Conservation (phyloP, 2,888 invertebrate genomes). For the Boloria euphrosyne region DNA sequence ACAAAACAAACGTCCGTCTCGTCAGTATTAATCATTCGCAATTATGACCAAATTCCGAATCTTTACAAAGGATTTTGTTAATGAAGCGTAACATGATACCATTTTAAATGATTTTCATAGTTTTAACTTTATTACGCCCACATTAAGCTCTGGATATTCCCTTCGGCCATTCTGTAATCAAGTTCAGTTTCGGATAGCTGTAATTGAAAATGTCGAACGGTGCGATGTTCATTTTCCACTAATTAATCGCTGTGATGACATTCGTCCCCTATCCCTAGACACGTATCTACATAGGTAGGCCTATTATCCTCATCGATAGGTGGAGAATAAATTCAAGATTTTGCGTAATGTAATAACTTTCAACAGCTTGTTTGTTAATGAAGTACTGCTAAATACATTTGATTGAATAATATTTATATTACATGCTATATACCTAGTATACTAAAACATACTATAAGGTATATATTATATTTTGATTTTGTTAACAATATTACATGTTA, state of each 20-base stretch:
- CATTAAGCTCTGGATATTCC: slow-evolving; percentile 61
- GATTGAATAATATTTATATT: too few species aligned
- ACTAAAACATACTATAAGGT: background rate
- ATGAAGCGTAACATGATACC: slow-evolving; percentile 24
- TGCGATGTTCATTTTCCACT: slow-evolving; percentile 79
- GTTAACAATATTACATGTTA: background rate
- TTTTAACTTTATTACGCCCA: slow-evolving; percentile 61
- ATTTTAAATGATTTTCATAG: slow-evolving; percentile 48
- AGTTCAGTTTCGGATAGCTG: slow-evolving; percentile 63
- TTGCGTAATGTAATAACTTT: slow-evolving; percentile 7
- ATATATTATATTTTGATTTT: background rate
- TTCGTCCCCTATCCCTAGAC: slow-evolving; percentile 50
- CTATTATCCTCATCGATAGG: slow-evolving; percentile 5
- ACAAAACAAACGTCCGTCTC: background rate
- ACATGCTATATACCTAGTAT: too few species aligned
- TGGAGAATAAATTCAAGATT: slow-evolving; percentile 4
- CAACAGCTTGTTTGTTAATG: too few species aligned
- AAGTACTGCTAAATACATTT: too few species aligned
- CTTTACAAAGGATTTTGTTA: slow-evolving; percentile 8
- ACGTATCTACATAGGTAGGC: slow-evolving; percentile 22
- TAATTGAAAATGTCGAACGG: slow-evolving; percentile 79
- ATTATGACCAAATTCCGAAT: slow-evolving; percentile 2
- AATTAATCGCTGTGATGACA: slow-evolving; percentile 80
- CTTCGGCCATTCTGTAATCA: slow-evolving; percentile 65
- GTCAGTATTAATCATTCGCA: background rate